These are phyloP conservation scores for Liasis olivaceus DNA, from an alignment of 2,797 vertebrate species.

Conservation along the genomic window DNA sequence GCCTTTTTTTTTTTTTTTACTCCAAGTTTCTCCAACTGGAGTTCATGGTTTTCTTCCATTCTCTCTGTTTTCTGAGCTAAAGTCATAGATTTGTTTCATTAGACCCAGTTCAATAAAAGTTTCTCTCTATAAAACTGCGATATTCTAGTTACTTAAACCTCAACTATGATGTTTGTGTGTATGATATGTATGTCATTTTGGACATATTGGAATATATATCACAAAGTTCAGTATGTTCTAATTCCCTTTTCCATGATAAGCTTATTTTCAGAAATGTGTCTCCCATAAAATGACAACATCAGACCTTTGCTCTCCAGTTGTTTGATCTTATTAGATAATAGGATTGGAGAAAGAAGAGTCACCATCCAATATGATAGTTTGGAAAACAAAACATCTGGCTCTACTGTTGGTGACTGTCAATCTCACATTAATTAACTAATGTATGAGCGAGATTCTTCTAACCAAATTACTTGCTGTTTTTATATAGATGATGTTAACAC, in stretches of 20 bases:
- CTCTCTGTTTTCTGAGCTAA: not conserved
- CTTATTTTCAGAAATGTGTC: constrained; percentile 12
- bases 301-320: constrained; percentile 16
- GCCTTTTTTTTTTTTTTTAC: not conserved
- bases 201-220: not conserved
- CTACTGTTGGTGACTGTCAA: not conserved
- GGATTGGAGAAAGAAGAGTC: constrained; percentile 18
- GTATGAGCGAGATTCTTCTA: not conserved
- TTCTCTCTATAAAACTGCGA: not conserved
- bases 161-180: not conserved
- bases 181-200: not conserved
- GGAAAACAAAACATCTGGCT: not conserved
- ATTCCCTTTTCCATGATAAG: not conserved
- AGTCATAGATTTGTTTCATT: not conserved
- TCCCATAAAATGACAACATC: not conserved
- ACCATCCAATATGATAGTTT: not conserved
- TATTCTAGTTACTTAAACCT: not conserved
- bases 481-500: not conserved
- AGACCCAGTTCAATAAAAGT: not conserved
- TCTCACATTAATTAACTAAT: not conserved
- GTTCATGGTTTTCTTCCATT: not conserved
- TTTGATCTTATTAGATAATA: not conserved
- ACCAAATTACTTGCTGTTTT: not conserved
- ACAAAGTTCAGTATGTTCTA: not conserved
- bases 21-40: not conserved